Evolutionary conservation across 2,113 vertebrate species (phyloP), one percentile per base, ranked within the genome.

Genomic region (Tragelaphus scriptus): DNA sequence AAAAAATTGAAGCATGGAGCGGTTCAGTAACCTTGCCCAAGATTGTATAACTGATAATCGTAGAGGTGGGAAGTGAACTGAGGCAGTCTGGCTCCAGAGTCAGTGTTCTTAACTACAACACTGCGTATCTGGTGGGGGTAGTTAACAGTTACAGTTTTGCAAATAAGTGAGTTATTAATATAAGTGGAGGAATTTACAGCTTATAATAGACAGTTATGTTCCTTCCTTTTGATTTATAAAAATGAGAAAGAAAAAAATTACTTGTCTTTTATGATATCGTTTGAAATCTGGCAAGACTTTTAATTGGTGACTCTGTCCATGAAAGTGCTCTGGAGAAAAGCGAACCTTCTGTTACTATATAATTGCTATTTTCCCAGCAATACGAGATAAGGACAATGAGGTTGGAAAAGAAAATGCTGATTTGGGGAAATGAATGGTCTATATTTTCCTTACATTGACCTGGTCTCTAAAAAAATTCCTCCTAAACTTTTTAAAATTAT

Each of bases 211-310:
- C 90, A 94, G 95, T 77, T 96, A 85, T 77, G 40, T 92, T 94
- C 32, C 56, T 98, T 97, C 59, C 40, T 88, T 97, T 82, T 88
- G 97, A 92, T 98, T 96, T 96, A 81, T 90, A 96, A 93, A 98
- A 97, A 85, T 47, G 90, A 94, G 82, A 79, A 96, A 87, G 91
- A 94, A 97, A 97, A 97, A 97, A 87, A 96, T 94, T 58, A 79
- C 89, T 88, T 97, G 89, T 97, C 94, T 97, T 95, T 97, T 96
- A 90, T 88, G 97, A 82, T 97, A 96, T 93, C 13, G 0, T 97
- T 97, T 97, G 97, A 98, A 98, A 96, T 97, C 94, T 98, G 95
- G 97, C 97, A 96, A 94, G 96, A 95, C 88, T 97, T 98, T 97
- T 97, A 98, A 98, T 97, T 96, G 97, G 97, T 93, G 93, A 95